Base-by-base conservation (phyloP, 2,888 invertebrate genomes). In the Timema podura region DNA sequence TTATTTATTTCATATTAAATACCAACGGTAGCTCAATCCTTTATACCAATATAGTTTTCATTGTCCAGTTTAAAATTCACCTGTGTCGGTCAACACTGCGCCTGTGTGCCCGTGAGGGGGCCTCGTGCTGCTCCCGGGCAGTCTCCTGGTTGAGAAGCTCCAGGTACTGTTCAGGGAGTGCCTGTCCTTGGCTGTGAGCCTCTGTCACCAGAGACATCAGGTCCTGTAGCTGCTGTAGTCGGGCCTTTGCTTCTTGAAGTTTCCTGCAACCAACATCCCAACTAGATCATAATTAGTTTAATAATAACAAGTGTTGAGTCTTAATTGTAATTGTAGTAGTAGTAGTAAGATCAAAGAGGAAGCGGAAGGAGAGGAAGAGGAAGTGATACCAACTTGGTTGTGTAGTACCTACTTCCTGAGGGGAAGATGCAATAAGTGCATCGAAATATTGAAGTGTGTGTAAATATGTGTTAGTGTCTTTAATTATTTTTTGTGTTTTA, bases 171-270 rank as follows among this genome's bases (percentile, higher is more conserved):
- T 71, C 70, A 49, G 74, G 69, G 13, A 72, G 64, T 13, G 69
- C 47, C 48, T 70, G 69, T 8, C 74, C 71, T 15, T 67, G 67
- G 15, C 61, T 70, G 7, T 69, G 72, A 48, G 68, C 68, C 6
- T 70, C 70, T 51, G 68, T 59, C 15, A 73, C 73, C 11, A 70
- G 65, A 47, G 69, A 69, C 15, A 74, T 57, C 11, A 74, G 67
- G 8, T 72, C 67, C 59, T 70, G 71, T 10, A 77, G 71, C 59
- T 76, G 76, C 48, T 75, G 74, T 48, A 77, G 70, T 65, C 74
- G 75, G 15, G 72, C 71, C 68, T 75, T 76, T 6, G 77, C 77
- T 69, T 77, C 76, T 64, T 75, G 74, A 48, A 77, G 71, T 70
- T 75, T 76, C 59, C 77, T 76, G 57, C 6, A 74, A 30, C 30